These are phyloP conservation scores for Centruroides vittatus DNA, from an alignment of 1,140 invertebrate species.

Conservation along the genomic window DNA sequence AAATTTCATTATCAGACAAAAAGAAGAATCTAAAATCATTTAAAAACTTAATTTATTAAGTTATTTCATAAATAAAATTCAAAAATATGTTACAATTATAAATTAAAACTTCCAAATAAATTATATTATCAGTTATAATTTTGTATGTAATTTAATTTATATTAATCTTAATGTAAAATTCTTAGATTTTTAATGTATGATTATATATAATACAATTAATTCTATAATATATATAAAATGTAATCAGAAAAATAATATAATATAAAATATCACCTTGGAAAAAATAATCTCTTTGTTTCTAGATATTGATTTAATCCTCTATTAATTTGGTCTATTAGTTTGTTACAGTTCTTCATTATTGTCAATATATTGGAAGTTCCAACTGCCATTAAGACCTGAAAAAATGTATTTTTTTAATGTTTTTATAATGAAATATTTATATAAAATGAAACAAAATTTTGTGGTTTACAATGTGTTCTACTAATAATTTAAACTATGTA, in stretches of 20 bases:
- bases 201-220: neutral
- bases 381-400: too few relatives aligned
- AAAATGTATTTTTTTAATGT: too few relatives aligned
- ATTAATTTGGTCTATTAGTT: slow-evolving; percentile 63
- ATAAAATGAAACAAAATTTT: too few relatives aligned
- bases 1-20: slow-evolving; percentile 86
- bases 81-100: neutral
- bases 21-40: slow-evolving; percentile 66
- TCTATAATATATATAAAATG: neutral
- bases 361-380: too few relatives aligned
- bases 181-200: neutral
- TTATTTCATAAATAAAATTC: neutral
- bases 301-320: slow-evolving; percentile 78
- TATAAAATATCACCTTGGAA: slow-evolving; percentile 41
- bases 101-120: neutral
- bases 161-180: neutral
- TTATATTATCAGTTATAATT: neutral
- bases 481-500: too few relatives aligned
- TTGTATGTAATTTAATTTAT: neutral
- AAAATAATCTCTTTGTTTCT: slow-evolving; percentile 80
- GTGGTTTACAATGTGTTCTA: too few relatives aligned
- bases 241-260: neutral
- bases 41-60: neutral
- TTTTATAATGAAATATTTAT: too few relatives aligned
- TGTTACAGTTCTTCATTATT: slow-evolving; percentile 38